Percentiles rank a stretch among this genome's conserved stretches.
These are phyloP conservation scores for Spodoptera litura DNA, from an alignment of 1,140 invertebrate species.

Conservation along the genomic window DNA sequence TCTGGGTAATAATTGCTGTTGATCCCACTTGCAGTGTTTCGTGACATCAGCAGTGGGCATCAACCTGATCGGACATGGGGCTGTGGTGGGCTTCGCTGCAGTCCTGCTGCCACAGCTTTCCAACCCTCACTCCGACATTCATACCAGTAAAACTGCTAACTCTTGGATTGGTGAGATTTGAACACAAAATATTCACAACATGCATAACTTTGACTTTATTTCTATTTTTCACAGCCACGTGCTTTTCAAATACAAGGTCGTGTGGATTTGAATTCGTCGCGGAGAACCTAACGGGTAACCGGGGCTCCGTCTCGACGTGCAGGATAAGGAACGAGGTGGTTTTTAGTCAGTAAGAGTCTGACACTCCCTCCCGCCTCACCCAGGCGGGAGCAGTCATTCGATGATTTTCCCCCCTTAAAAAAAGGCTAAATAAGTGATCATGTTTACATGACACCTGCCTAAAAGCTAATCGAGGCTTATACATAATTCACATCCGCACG, in stretches of 20 bases:
- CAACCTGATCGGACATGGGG: conserved; percentile 53
- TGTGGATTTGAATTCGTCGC: too few species aligned
- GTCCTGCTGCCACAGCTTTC: conserved; percentile 55
- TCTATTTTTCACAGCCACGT: too few species aligned
- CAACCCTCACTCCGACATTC: conserved; percentile 44
- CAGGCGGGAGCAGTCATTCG: too few species aligned
- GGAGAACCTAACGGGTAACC: too few species aligned
- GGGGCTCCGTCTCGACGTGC: too few species aligned
- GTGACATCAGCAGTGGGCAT: conserved; percentile 48
- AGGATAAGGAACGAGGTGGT: too few species aligned
- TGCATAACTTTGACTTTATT: too few species aligned
- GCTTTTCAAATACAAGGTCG: too few species aligned
- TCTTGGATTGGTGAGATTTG: conserved; percentile 58
- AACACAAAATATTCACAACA: background rate
- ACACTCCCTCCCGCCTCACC: too few species aligned
- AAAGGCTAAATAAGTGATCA: background rate
- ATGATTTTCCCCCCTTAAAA: too few species aligned
- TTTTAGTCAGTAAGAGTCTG: too few species aligned
- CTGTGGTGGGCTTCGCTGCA: conserved; percentile 50
- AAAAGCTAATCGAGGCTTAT: background rate
- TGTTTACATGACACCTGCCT: background rate
- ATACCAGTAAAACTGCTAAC: conserved; percentile 24
- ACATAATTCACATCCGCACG: too few species aligned
- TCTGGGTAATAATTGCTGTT: background rate
- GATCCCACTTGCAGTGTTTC: conserved; percentile 47